Percentiles rank a stretch among this genome's conserved stretches.
Conservation (phyloP, 1,140 invertebrate genomes). For the Bombus cullumanus region DNA sequence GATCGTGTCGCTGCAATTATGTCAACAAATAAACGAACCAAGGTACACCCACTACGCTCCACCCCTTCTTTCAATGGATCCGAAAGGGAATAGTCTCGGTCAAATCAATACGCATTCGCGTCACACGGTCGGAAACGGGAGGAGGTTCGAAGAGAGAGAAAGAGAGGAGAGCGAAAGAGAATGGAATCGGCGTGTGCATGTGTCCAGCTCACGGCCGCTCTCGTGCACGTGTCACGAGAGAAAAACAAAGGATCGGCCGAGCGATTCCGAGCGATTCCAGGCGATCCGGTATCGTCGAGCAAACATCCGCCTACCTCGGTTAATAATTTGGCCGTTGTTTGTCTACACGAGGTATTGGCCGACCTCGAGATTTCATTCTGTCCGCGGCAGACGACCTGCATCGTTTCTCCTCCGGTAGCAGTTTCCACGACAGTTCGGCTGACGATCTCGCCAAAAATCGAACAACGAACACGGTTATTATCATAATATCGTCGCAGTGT, state of each 20-base stretch:
- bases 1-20: constrained; percentile 34
- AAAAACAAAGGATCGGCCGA: constrained; percentile 26
- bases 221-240: constrained; percentile 30
- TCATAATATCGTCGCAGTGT: too few species aligned
- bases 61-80: constrained; percentile 50
- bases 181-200: not conserved
- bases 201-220: not conserved
- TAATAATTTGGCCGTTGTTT: constrained; percentile 30
- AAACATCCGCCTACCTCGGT: constrained; percentile 2
- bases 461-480: too few species aligned
- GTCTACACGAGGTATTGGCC: not conserved
- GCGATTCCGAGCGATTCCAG: not conserved
- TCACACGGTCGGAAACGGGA: constrained; percentile 6
- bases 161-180: not conserved
- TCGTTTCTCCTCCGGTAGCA: not conserved
- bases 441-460: too few species aligned
- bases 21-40: constrained; percentile 42
- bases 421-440: too few species aligned
- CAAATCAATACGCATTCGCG: constrained; percentile 58
- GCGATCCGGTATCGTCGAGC: not conserved
- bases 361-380: not conserved
- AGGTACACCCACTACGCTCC: constrained; percentile 4
- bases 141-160: not conserved
- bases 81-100: constrained; percentile 63
- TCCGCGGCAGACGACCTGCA: not conserved